Conservation (phyloP, 1,140 invertebrate genomes). For the Pemphigus obesinymphae region DNA sequence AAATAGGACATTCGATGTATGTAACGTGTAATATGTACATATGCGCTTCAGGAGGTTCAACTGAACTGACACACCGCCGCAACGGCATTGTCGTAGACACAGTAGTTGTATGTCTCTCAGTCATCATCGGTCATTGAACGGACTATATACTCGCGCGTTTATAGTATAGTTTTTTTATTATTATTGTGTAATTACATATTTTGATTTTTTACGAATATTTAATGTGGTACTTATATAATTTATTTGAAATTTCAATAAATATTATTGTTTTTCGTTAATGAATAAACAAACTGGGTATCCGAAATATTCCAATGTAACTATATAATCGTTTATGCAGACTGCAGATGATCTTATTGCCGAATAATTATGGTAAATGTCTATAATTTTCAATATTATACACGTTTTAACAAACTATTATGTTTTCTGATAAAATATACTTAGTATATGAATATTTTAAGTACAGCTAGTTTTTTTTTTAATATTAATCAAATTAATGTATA, state of each 20-base stretch:
- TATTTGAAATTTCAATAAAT: background rate
- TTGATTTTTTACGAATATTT: background rate
- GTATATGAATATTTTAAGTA: background rate
- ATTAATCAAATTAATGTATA: no score
- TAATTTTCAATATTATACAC: background rate
- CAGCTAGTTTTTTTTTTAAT: no score
- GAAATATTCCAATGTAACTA: background rate
- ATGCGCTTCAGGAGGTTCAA: conserved; percentile 10
- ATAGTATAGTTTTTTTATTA: background rate
- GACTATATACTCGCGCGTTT: conserved; percentile 19
- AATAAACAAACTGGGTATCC: background rate
- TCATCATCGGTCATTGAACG: conserved; percentile 40
- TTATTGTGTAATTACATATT: background rate
- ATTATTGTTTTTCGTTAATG: background rate
- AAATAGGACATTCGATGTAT: conserved; percentile 3
- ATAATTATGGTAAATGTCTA: background rate
- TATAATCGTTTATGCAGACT: background rate
- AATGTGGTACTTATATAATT: background rate
- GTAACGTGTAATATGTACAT: conserved; percentile 3
- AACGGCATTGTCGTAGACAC: background rate
- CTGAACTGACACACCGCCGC: background rate
- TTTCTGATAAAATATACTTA: no score
- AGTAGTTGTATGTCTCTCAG: conserved; percentile 27
- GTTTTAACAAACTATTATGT: no score
- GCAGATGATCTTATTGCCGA: background rate